Conservation (phyloP, 2,113 vertebrate genomes). For the Rhinichthys klamathensis region DNA sequence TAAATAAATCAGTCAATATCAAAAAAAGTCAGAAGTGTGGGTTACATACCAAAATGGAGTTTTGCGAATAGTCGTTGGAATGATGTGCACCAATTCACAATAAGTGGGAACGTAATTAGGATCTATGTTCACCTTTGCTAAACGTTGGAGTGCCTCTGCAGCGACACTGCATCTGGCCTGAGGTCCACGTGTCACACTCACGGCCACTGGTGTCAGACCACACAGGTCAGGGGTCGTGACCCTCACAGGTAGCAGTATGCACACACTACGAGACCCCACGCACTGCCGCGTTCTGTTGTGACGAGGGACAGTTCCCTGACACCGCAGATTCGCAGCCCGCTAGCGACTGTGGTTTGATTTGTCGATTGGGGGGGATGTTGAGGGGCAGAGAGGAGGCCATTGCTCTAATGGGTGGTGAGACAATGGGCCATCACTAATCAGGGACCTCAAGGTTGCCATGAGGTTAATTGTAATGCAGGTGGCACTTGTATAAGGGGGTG, state of each 20-base stretch:
- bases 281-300: constrained; percentile 59
- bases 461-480: constrained; percentile 94
- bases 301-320: constrained; percentile 70
- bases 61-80: neutral
- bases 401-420: constrained; percentile 86
- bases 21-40: too few species aligned
- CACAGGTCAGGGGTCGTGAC: neutral
- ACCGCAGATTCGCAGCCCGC: constrained; percentile 61
- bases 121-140: neutral
- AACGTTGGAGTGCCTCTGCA: too few species aligned
- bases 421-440: constrained; percentile 94
- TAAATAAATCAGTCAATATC: too few species aligned
- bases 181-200: neutral
- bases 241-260: constrained; percentile 60
- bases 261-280: constrained; percentile 62
- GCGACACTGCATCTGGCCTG: neutral
- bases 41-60: too few species aligned
- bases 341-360: constrained; percentile 85
- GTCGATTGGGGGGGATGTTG: constrained; percentile 66
- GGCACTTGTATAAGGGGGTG: constrained; percentile 72
- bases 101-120: neutral
- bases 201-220: neutral
- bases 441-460: constrained; percentile 90
- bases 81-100: neutral
- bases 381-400: constrained; percentile 81